These are phyloP conservation scores for Otolemur garnettii DNA, from an alignment of 2,113 vertebrate genomes.

Conservation along the genomic window DNA sequence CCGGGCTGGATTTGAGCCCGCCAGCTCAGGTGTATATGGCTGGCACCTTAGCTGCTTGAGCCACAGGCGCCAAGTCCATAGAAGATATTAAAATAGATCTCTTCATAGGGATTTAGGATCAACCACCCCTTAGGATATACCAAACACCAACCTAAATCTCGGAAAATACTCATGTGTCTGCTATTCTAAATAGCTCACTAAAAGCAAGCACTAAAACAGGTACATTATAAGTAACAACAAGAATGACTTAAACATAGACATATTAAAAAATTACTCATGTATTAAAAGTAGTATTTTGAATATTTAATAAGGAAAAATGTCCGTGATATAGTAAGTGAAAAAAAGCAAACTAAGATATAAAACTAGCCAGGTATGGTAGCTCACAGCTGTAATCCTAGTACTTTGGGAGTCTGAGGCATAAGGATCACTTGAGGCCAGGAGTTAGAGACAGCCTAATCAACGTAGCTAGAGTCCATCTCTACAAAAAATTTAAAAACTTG, in stretches of 20 bases:
- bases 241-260: constrained; percentile 20
- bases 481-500: not conserved
- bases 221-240: constrained; percentile 16
- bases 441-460: not conserved
- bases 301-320: constrained; percentile 33
- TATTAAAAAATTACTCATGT: not conserved
- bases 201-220: constrained; percentile 23
- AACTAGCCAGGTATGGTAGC: not conserved
- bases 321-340: not conserved
- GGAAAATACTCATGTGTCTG: constrained; percentile 47
- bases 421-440: not conserved
- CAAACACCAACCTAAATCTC: constrained; percentile 12
- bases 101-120: not conserved
- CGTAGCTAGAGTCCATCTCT: not conserved
- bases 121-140: not conserved
- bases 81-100: not conserved
- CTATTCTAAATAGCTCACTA: constrained; percentile 29
- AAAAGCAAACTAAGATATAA: constrained; percentile 36
- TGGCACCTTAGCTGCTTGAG: too few relatives aligned
- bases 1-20: too few relatives aligned
- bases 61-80: not conserved
- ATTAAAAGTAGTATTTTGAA: not conserved
- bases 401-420: not conserved
- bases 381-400: not conserved
- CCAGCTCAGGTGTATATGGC: too few relatives aligned